Conservation (phyloP, 2,888 invertebrate genomes). For the Sepioteuthis lessoniana region DNA sequence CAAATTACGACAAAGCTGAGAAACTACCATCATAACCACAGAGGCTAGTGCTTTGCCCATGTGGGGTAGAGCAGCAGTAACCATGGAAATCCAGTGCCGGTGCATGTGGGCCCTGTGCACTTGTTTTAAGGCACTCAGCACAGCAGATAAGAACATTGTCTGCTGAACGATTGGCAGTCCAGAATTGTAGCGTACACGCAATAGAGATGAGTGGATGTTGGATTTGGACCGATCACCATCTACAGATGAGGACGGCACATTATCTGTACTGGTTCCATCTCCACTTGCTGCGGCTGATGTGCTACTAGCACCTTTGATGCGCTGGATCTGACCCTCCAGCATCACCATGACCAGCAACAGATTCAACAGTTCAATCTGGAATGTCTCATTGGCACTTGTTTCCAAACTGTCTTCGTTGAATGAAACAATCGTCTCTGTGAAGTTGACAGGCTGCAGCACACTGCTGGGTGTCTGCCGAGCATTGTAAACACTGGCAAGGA, state of each 20-base stretch:
- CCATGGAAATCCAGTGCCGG: slow-evolving; percentile 87
- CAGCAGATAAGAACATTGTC: slow-evolving; percentile 87
- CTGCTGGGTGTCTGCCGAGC: slow-evolving; percentile 55
- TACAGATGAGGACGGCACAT: slow-evolving; percentile 80
- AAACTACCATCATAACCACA: slow-evolving; percentile 85
- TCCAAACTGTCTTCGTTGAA: slow-evolving; percentile 80
- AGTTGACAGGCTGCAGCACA: slow-evolving; percentile 75
- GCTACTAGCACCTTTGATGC: slow-evolving; percentile 56
- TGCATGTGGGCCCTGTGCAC: slow-evolving; percentile 84
- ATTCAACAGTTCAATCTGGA: slow-evolving; percentile 76
- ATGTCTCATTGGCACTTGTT: slow-evolving; percentile 69
- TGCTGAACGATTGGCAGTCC: slow-evolving; percentile 79
- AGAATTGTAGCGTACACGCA: slow-evolving; percentile 65
- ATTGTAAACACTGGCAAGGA: slow-evolving; percentile 84
- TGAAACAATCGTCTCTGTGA: slow-evolving; percentile 84
- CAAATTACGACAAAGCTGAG: slow-evolving; percentile 86
- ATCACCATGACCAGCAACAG: slow-evolving; percentile 84
- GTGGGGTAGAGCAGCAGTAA: slow-evolving; percentile 87
- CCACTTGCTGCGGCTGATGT: slow-evolving; percentile 50
- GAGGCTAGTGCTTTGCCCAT: slow-evolving; percentile 84
- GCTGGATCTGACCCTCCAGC: slow-evolving; percentile 83
- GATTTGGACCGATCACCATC: slow-evolving; percentile 67
- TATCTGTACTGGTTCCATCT: slow-evolving; percentile 62
- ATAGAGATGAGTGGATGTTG: slow-evolving; percentile 66
- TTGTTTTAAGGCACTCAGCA: slow-evolving; percentile 84